Base-by-base conservation (phyloP, 2,797 vertebrate species). In the Jordanella pulchra region DNA sequence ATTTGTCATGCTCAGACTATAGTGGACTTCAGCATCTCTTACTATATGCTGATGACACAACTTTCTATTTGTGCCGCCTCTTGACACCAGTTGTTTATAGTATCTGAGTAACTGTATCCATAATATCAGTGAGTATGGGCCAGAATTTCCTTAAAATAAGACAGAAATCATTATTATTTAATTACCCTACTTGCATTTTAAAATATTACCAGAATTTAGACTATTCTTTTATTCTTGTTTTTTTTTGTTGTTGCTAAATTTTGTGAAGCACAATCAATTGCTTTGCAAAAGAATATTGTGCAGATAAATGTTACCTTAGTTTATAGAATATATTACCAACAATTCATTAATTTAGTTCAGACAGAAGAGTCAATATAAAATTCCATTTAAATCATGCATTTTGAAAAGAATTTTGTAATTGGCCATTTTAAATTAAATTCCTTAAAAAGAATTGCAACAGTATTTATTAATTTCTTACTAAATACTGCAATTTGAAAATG, bases 261-360 rank as follows among this genome's bases (percentile, higher is more conserved):
- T 32, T 12, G 7, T 4, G 32, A 39, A 1, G 10, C 21, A 60
- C 21, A 35, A 11, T 2, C 35, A 60, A 60, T 60, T 39, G 32
- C 58, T 12, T 60, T 60, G 28, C 30, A 17, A 5, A 58, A 18
- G 28, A 58, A 1, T 32, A 18, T 11, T 28, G 4, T 42, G 1
- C 23, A 12, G 14, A 63, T n/a, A 42, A 39, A 42, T 12, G 3
- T 7, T 11, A 0, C 21, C 11, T n/a, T n/a, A 7, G 3, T 23
- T 7, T 63, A 42, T 25, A 23, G 21, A 6, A 5, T 42, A 23
- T 63, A 42, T 63, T 25, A 42, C 21, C 32, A 48, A 18, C 15
- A 63, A 71, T 1, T 39, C 35, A 39, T 30, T 61, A 61, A 72
- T 56, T 54, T 9, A 69, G 69, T 71, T 12, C 12, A 66, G 39